Evolutionary conservation across 2,797 vertebrate species (phyloP).

Genomic region (Odontamblyopus lacepedii): DNA sequence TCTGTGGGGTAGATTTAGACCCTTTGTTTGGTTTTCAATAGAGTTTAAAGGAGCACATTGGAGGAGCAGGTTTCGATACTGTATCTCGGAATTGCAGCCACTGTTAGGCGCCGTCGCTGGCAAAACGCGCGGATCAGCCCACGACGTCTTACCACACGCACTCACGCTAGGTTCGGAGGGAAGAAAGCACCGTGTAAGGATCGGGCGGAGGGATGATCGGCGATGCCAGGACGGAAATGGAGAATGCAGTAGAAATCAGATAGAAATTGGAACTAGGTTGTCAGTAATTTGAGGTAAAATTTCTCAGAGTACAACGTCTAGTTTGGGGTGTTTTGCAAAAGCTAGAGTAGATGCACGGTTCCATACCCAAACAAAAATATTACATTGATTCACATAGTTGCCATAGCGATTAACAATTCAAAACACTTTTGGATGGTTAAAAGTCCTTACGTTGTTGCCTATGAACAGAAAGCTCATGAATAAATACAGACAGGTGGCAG

Average conservation of each 20-base stretch:
- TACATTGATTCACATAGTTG: too few relatives aligned
- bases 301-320: neutral
- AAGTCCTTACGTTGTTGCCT: neutral
- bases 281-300: neutral
- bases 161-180: slow-evolving; percentile 31
- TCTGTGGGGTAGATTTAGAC: slow-evolving; percentile 72
- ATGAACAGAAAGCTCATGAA: neutral
- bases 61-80: slow-evolving; percentile 61
- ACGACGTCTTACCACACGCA: slow-evolving; percentile 58
- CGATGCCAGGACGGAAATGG: slow-evolving; percentile 40
- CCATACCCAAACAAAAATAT: too few relatives aligned
- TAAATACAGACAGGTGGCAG: neutral
- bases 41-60: slow-evolving; percentile 64
- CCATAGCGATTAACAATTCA: too few relatives aligned
- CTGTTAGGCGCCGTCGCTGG: slow-evolving; percentile 54
- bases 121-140: slow-evolving; percentile 47
- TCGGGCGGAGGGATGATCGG: slow-evolving; percentile 45
- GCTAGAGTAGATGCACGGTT: neutral
- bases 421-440: neutral
- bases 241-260: neutral
- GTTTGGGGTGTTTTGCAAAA: neutral
- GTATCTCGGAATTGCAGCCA: slow-evolving; percentile 71
- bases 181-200: slow-evolving; percentile 48
- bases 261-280: neutral
- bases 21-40: slow-evolving; percentile 70